Percentiles rank a stretch among this genome's conserved stretches.
Conservation (phyloP, 2,888 invertebrate genomes). For the Fabriciana adippe region DNA sequence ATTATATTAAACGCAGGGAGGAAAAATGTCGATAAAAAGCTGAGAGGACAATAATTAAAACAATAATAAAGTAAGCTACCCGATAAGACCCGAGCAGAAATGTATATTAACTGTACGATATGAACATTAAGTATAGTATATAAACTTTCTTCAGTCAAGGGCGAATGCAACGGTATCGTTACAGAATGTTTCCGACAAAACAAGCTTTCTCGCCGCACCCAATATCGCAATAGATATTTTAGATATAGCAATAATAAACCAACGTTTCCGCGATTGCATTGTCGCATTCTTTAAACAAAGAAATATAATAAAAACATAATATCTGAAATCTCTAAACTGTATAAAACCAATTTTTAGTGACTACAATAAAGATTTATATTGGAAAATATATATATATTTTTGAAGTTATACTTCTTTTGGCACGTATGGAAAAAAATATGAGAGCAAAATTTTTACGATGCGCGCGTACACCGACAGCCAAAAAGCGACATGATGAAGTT, state of each 20-base stretch:
- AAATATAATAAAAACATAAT: conserved; percentile 21
- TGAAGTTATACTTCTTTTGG: too few relatives aligned
- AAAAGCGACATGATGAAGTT: too few relatives aligned
- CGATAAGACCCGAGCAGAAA: not conserved
- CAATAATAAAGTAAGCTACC: not conserved
- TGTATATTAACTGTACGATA: too few relatives aligned
- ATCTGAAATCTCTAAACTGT: not conserved
- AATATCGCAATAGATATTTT: conserved; percentile 29
- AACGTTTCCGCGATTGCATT: conserved; percentile 34
- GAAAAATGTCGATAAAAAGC: too few relatives aligned
- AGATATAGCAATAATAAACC: conserved; percentile 31
- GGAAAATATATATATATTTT: too few relatives aligned
- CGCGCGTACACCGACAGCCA: too few relatives aligned
- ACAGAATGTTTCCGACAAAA: conserved; percentile 15
- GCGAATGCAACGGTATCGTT: conserved; percentile 14
- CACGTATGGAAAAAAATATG: too few relatives aligned
- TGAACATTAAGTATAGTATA: not conserved
- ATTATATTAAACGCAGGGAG: too few relatives aligned
- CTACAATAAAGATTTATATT: too few relatives aligned
- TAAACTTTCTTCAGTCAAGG: conserved; percentile 32
- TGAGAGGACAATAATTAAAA: too few relatives aligned
- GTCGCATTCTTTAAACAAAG: conserved; percentile 26
- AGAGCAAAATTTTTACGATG: too few relatives aligned
- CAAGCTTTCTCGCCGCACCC: conserved; percentile 28
- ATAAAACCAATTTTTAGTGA: too few relatives aligned